Percentiles rank a stretch among this genome's conserved stretches.
phyloP scores from a whole-genome alignment of 1,140 invertebrate genomes.

The Bombus sibiricus region DNA sequence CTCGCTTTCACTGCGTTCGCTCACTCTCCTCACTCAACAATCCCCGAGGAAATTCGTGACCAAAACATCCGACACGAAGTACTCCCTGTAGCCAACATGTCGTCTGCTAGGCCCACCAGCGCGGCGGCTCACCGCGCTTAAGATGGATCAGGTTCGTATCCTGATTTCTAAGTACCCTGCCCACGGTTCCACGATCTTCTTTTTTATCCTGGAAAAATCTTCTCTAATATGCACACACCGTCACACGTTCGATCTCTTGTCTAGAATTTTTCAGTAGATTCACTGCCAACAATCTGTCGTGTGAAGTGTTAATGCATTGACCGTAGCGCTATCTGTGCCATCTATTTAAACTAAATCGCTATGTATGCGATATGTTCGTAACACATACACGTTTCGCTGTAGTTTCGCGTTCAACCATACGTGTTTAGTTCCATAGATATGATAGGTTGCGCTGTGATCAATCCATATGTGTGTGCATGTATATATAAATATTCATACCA shows the following conservation, averaged over 20 bases:
- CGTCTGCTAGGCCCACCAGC: constrained; percentile 77
- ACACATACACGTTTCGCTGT: not conserved
- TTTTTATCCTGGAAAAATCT: not conserved
- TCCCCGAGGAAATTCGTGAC: constrained; percentile 74
- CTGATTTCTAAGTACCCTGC: not conserved
- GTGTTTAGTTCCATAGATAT: not conserved
- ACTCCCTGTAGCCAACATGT: constrained; percentile 80
- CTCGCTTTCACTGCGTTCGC: constrained; percentile 50
- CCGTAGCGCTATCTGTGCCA: constrained; percentile 6
- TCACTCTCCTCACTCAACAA: constrained; percentile 73
- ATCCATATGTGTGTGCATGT: not conserved
- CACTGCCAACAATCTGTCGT: constrained; percentile 33
- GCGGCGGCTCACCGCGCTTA: constrained; percentile 58
- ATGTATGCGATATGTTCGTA: not conserved
- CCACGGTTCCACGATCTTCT: not conserved
- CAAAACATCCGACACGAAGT: constrained; percentile 77
- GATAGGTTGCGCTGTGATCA: constrained; percentile 40
- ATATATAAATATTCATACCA: not conserved
- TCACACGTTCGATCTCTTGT: not conserved
- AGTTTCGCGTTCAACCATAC: not conserved
- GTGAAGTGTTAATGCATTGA: constrained; percentile 14
- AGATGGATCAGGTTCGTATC: constrained; percentile 52
- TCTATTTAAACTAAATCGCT: not conserved
- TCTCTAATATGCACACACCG: not conserved
- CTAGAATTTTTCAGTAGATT: not conserved